Percentiles rank a stretch among this genome's conserved stretches.
Evolutionary conservation across 2,113 vertebrate genomes (phyloP).

Genomic region (Callospermophilus lateralis): DNA sequence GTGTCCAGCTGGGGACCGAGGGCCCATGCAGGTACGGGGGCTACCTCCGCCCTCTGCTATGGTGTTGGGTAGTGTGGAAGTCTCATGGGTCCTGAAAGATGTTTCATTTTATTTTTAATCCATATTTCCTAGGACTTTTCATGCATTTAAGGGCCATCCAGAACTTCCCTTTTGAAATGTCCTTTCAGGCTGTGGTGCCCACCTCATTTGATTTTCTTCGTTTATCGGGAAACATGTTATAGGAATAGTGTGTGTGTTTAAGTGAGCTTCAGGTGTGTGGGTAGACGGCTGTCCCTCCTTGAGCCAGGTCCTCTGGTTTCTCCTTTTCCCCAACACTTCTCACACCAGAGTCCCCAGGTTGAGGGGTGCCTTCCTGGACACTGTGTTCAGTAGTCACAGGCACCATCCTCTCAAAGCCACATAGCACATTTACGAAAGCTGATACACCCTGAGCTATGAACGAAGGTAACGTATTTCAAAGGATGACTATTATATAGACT

Average conservation of each 20-base stretch:
- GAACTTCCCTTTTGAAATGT: not conserved
- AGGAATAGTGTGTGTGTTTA: not conserved
- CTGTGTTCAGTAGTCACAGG: too few relatives aligned
- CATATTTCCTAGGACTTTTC: not conserved
- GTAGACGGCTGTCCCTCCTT: not conserved
- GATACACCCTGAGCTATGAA: not conserved
- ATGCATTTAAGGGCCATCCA: too few relatives aligned
- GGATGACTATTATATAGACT: not conserved
- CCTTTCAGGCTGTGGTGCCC: not conserved
- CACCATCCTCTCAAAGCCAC: not conserved
- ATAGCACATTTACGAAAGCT: not conserved
- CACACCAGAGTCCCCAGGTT: not conserved
- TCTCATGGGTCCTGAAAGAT: not conserved
- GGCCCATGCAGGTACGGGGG: too few relatives aligned
- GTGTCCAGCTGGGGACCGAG: too few relatives aligned
- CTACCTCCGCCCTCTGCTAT: too few relatives aligned
- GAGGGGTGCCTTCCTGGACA: not conserved
- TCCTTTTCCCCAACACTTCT: not conserved
- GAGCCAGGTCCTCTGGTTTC: not conserved
- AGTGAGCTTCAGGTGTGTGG: not conserved
- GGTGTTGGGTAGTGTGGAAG: fast-evolving
- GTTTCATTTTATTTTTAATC: not conserved
- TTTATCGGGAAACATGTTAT: not conserved
- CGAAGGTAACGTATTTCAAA: too few relatives aligned
- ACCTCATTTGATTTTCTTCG: not conserved